phyloP scores from a whole-genome alignment of 2,888 invertebrate genomes.

The Habroteleia sp. region DNA sequence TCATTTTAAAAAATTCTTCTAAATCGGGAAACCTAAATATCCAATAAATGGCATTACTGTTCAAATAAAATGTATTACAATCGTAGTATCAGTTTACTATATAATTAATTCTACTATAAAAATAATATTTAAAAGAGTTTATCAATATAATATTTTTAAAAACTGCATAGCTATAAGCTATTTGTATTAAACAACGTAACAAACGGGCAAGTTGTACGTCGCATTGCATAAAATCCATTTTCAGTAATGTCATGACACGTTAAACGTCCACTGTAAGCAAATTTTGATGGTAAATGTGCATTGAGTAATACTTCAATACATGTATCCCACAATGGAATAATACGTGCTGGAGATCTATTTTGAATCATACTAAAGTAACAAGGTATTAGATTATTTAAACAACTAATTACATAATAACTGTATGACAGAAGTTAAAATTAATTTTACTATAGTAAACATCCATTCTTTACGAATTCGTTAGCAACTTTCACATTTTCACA shows the following conservation, averaged over 20 bases:
- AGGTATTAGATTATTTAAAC: neutral
- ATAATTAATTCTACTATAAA: too few relatives aligned
- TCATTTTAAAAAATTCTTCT: slow-evolving; percentile 73
- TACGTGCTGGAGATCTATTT: slow-evolving; percentile 77
- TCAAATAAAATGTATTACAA: neutral
- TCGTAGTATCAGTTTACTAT: too few relatives aligned
- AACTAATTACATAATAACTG: too few relatives aligned
- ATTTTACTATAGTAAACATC: slow-evolving; percentile 72
- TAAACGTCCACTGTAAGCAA: slow-evolving; percentile 84
- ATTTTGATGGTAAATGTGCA: slow-evolving; percentile 84
- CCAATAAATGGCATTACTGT: too few relatives aligned
- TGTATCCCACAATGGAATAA: slow-evolving; percentile 84
- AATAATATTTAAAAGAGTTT: too few relatives aligned
- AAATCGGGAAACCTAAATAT: slow-evolving; percentile 72
- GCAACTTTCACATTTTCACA: slow-evolving; percentile 67
- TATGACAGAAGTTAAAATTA: too few relatives aligned
- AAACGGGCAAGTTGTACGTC: slow-evolving; percentile 72
- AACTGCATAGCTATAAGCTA: too few relatives aligned
- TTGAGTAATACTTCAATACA: slow-evolving; percentile 84
- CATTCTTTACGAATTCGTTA: slow-evolving; percentile 67
- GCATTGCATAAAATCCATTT: slow-evolving; percentile 77
- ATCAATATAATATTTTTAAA: too few relatives aligned
- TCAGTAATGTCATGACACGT: slow-evolving; percentile 84
- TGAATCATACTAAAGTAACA: slow-evolving; percentile 81
- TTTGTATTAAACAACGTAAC: slow-evolving; percentile 42